phyloP scores from a whole-genome alignment of 1,140 invertebrate genomes.

The Uloborus diversus region DNA sequence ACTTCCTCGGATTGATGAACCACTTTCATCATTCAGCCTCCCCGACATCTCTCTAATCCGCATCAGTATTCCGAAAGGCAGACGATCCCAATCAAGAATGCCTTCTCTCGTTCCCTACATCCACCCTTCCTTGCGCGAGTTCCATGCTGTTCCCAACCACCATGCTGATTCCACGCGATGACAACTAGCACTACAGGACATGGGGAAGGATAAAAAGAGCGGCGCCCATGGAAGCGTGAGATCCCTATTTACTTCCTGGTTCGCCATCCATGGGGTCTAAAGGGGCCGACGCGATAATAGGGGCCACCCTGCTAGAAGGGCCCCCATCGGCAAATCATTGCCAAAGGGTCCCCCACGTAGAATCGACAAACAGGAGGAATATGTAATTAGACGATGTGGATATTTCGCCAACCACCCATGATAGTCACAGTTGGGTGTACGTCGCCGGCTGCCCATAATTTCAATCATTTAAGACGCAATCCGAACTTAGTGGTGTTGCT shows the following conservation, averaged over 20 bases:
- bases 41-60: not conserved
- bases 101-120: not conserved
- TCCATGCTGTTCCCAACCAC: not conserved
- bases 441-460: too few relatives aligned
- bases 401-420: slow-evolving; percentile 4
- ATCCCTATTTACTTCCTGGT: slow-evolving; percentile 25
- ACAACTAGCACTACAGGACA: slow-evolving; percentile 8
- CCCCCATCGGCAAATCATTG: not conserved
- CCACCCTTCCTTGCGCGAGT: not conserved
- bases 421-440: not conserved
- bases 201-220: not conserved
- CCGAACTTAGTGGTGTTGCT: too few relatives aligned
- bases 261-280: slow-evolving; percentile 1
- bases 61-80: not conserved
- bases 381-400: not conserved
- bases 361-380: slow-evolving; percentile 18
- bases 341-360: not conserved
- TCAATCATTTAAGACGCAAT: too few relatives aligned
- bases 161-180: slow-evolving; percentile 7
- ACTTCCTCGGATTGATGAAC: too few relatives aligned
- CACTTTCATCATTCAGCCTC: too few relatives aligned
- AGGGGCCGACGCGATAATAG: slow-evolving; percentile 1
- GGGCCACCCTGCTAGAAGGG: slow-evolving; percentile 8
- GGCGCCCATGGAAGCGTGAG: slow-evolving; percentile 25
- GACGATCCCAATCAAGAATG: not conserved